Evolutionary conservation across 2,113 vertebrate genomes (phyloP).

Genomic region (Equus przewalskii): DNA sequence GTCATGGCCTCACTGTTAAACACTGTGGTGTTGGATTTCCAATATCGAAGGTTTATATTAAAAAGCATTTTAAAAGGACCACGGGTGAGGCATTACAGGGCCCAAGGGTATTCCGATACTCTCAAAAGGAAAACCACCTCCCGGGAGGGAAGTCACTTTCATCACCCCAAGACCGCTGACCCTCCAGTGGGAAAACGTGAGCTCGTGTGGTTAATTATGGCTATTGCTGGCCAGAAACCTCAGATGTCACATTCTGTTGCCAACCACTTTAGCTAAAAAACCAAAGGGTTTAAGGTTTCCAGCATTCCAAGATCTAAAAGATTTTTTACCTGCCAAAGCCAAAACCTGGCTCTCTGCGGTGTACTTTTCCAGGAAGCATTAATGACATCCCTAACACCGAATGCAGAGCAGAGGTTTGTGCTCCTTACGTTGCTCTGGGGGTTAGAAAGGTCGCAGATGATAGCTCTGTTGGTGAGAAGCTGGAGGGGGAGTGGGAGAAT

Average conservation of each 20-base stretch:
- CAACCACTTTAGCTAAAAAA: slow-evolving; percentile 73
- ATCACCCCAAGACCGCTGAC: slow-evolving; percentile 70
- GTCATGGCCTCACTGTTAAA: slow-evolving; percentile 62
- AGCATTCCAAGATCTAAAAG: slow-evolving; percentile 73
- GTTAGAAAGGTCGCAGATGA: slow-evolving; percentile 73
- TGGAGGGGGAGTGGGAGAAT: neutral
- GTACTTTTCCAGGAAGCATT: slow-evolving; percentile 74
- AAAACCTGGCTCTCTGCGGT: slow-evolving; percentile 64
- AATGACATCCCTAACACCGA: slow-evolving; percentile 65
- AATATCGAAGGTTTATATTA: slow-evolving; percentile 84
- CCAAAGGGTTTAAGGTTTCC: slow-evolving; percentile 73
- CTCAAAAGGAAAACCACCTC: slow-evolving; percentile 83
- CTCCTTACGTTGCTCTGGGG: slow-evolving; percentile 60
- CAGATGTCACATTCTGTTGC: slow-evolving; percentile 79
- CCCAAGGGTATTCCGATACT: slow-evolving; percentile 73
- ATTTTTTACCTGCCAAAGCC: slow-evolving; percentile 76
- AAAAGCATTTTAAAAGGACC: slow-evolving; percentile 82
- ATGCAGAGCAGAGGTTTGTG: slow-evolving; percentile 65
- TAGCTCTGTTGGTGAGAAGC: slow-evolving; percentile 39
- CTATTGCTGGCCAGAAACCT: slow-evolving; percentile 59
- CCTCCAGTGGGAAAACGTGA: slow-evolving; percentile 56
- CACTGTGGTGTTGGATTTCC: slow-evolving; percentile 77
- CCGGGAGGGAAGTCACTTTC: slow-evolving; percentile 81
- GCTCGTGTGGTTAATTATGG: slow-evolving; percentile 55
- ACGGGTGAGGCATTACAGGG: slow-evolving; percentile 72